Evolutionary conservation across 2,797 vertebrate species (phyloP).

Genomic region (Otus scops): DNA sequence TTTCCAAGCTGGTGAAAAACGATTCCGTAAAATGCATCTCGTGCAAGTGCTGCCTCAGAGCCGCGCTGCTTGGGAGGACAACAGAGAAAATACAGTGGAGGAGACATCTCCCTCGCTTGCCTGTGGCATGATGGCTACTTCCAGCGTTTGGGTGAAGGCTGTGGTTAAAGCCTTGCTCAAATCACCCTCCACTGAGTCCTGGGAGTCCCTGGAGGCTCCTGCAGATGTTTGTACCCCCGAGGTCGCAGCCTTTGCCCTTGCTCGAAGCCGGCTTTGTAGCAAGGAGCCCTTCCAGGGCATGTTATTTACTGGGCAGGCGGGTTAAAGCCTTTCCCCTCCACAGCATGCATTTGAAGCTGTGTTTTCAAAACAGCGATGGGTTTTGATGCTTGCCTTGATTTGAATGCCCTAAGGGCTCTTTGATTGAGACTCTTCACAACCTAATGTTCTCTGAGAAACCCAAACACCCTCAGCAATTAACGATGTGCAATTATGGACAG

Average conservation of each 20-base stretch:
- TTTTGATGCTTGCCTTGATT: constrained; percentile 16
- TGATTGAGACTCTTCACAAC: background rate
- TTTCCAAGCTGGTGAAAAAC: background rate
- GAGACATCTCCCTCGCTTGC: background rate
- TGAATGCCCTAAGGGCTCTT: background rate
- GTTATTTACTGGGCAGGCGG: background rate
- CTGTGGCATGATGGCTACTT: accelerated
- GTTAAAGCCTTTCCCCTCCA: background rate
- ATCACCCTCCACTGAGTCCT: background rate
- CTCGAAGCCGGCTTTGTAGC: background rate
- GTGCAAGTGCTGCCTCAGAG: background rate
- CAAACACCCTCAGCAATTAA: background rate
- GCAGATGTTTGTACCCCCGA: background rate
- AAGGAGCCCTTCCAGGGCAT: background rate
- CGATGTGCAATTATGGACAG: background rate
- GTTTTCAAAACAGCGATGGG: constrained; percentile 9
- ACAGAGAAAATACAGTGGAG: accelerated
- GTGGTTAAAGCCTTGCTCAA: background rate
- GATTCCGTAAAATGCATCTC: accelerated
- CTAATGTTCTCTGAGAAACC: background rate
- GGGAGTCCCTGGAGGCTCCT: background rate
- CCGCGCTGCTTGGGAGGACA: background rate
- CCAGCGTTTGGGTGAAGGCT: background rate
- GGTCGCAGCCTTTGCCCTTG: constrained; percentile 14
- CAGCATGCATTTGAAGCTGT: background rate